phyloP scores from a whole-genome alignment of 2,888 invertebrate genomes.

The Amphipoea oculea region DNA sequence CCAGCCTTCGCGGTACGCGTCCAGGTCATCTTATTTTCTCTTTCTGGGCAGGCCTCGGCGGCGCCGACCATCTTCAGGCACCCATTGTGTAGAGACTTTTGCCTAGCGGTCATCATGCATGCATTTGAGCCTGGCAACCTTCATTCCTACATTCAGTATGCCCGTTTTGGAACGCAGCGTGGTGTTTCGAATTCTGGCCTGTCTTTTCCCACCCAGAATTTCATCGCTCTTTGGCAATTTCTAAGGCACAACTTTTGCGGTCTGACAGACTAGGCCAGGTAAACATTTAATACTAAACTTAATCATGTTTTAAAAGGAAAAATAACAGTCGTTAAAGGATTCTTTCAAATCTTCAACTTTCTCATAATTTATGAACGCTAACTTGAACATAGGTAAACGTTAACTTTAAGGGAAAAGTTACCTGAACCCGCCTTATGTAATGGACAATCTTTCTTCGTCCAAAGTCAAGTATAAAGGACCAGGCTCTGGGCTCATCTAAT shows the following conservation, averaged over 20 bases:
- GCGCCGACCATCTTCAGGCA: neutral
- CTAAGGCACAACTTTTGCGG: neutral
- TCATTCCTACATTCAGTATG: neutral
- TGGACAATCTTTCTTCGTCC: slow-evolving; percentile 21
- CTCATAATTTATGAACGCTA: neutral
- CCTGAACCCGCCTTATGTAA: slow-evolving; percentile 15
- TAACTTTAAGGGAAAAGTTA: slow-evolving; percentile 29
- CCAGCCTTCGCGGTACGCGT: neutral
- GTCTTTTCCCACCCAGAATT: neutral
- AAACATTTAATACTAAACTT: neutral
- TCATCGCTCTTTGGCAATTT: neutral
- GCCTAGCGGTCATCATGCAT: neutral
- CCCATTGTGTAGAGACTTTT: neutral
- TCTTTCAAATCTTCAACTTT: slow-evolving; percentile 1
- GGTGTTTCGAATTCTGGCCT: neutral
- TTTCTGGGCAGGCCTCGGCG: neutral
- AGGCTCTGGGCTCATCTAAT: slow-evolving; percentile 21
- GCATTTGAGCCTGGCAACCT: neutral
- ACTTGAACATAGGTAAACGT: slow-evolving; percentile 7
- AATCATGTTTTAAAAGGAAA: neutral
- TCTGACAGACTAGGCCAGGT: neutral
- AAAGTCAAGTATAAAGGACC: slow-evolving; percentile 25
- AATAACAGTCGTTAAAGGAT: neutral
- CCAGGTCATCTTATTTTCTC: neutral
- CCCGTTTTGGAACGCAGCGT: neutral